A percentile compares a stretch with the other conserved stretches of the same genome.
These are phyloP conservation scores for Peromyscus aztecus DNA, from an alignment of 2,797 vertebrate species.

Conservation along the genomic window DNA sequence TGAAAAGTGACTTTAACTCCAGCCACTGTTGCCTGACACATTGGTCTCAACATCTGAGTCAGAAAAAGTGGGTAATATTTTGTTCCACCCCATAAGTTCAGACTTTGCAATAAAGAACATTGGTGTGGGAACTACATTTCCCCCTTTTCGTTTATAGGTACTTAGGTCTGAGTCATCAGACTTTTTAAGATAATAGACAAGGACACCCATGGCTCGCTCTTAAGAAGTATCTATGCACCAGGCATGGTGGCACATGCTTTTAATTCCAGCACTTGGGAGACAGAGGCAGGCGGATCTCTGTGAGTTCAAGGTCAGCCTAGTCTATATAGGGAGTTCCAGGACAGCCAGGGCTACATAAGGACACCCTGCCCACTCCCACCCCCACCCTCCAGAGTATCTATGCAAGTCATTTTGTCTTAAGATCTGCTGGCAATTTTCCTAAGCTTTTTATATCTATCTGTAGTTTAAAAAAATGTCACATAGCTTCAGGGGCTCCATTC, in stretches of 20 bases:
- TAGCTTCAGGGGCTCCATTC: neutral
- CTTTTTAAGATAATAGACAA: neutral
- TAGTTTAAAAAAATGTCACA: neutral
- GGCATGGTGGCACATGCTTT: neutral
- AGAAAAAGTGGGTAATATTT: neutral
- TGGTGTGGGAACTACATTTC: neutral
- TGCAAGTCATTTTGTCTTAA: neutral
- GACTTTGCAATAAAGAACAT: neutral
- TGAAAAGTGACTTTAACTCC: conserved; percentile 23
- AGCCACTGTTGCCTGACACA: neutral
- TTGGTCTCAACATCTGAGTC: conserved; percentile 32
- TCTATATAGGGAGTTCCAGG: neutral
- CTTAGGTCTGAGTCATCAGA: neutral
- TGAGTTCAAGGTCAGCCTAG: neutral
- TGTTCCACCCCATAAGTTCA: neutral
- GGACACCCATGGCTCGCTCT: neutral
- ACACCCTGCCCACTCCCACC: neutral
- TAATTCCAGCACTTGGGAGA: neutral
- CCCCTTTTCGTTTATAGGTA: neutral
- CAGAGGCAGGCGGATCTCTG: neutral
- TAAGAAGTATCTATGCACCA: neutral
- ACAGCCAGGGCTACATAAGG: neutral
- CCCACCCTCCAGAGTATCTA: neutral
- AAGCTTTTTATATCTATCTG: neutral
- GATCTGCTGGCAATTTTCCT: neutral